Percentiles rank a stretch among this genome's conserved stretches.
Conservation (phyloP, 1,140 invertebrate genomes). For the Aphaenogaster floridana region DNA sequence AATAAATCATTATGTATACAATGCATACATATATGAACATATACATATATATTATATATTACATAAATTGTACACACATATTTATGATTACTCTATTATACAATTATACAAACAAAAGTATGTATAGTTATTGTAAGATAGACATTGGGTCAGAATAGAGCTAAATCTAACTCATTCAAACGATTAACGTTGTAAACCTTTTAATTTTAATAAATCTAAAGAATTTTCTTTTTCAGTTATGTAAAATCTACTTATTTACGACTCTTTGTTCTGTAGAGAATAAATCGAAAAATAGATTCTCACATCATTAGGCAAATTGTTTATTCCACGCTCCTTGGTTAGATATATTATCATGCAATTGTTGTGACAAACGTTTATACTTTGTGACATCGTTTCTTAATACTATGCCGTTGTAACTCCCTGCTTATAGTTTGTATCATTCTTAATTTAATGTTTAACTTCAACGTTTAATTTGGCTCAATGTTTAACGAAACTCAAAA, state of each 20-base stretch:
- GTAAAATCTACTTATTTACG: conserved; percentile 29
- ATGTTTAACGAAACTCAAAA: conserved; percentile 34
- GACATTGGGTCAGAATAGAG: conserved; percentile 28
- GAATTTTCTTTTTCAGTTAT: conserved; percentile 78
- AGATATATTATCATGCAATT: conserved; percentile 64
- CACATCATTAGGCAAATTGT: conserved; percentile 72
- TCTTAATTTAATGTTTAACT: conserved; percentile 36
- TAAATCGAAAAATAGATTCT: conserved; percentile 58
- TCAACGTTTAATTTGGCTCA: conserved; percentile 22
- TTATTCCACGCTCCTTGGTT: conserved; percentile 67
- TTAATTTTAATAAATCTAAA: conserved; percentile 84
- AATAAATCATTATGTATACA: conserved; percentile 77
- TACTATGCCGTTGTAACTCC: conserved; percentile 3
- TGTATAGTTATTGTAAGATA: conserved; percentile 58
- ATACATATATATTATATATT: conserved; percentile 70
- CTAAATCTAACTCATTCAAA: conserved; percentile 60
- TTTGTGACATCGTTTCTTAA: conserved; percentile 61
- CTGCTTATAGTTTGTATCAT: conserved; percentile 41
- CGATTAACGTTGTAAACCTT: conserved; percentile 80
- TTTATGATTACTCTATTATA: conserved; percentile 78
- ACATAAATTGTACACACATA: conserved; percentile 75
- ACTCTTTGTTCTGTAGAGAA: conserved; percentile 14
- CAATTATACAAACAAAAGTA: conserved; percentile 77
- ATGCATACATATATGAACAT: conserved; percentile 66
- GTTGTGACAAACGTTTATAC: conserved; percentile 60